A percentile compares a stretch with the other conserved stretches of the same genome.
These are phyloP conservation scores for Seriola dumerili DNA, from an alignment of 2,113 vertebrate species.

Conservation along the genomic window DNA sequence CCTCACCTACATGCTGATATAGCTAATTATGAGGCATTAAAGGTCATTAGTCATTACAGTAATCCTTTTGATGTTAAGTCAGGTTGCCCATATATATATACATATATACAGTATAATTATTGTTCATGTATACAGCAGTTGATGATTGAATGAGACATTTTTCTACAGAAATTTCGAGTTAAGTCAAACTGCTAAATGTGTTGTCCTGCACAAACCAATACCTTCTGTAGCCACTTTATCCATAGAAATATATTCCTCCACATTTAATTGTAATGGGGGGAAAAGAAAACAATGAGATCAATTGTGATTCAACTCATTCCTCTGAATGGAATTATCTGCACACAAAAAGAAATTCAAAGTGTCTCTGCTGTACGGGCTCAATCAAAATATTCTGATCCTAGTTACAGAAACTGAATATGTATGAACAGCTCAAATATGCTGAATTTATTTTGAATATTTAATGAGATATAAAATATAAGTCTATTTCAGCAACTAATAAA, in stretches of 20 bases:
- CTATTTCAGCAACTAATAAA: conserved; percentile 88
- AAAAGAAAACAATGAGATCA: conserved; percentile 84
- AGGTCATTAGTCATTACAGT: conserved; percentile 66
- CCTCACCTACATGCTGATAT: conserved; percentile 54
- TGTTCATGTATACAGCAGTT: neutral
- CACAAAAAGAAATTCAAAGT: conserved; percentile 85
- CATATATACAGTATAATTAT: neutral
- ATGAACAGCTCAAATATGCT: conserved; percentile 88
- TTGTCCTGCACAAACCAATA: conserved; percentile 66
- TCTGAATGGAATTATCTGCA: conserved; percentile 86
- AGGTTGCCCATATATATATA: conserved; percentile 2
- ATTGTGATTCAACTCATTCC: conserved; percentile 88
- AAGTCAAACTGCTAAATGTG: conserved; percentile 35
- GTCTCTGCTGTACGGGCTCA: conserved; percentile 85
- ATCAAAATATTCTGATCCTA: conserved; percentile 89
- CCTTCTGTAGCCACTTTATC: conserved; percentile 63
- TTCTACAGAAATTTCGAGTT: neutral
- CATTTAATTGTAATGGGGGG: conserved; percentile 77
- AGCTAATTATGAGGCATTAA: conserved; percentile 66
- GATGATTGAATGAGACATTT: conserved; percentile 19
- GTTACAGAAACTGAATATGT: conserved; percentile 88
- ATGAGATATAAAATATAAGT: conserved; percentile 90
- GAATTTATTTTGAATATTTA: conserved; percentile 91
- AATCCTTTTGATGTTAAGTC: conserved; percentile 45
- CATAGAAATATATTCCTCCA: conserved; percentile 72